A percentile compares a stretch with the other conserved stretches of the same genome.
phyloP scores from a whole-genome alignment of 1,140 invertebrate genomes.

The Polyergus mexicanus region DNA sequence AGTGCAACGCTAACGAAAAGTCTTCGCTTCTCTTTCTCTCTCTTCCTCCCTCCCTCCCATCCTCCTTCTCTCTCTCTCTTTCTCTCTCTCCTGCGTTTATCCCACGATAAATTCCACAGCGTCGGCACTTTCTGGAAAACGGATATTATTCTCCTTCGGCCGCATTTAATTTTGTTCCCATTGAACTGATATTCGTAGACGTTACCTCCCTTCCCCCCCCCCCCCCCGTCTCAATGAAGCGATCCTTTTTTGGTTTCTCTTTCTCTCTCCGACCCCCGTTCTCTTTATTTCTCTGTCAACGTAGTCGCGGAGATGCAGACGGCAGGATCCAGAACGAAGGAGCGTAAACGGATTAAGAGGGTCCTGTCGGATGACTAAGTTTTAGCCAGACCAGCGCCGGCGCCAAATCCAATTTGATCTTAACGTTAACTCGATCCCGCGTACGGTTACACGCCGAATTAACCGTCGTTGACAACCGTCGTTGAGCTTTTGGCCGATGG shows the following conservation, averaged over 20 bases:
- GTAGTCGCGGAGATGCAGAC: conserved; percentile 67
- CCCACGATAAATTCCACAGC: not conserved
- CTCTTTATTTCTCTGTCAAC: conserved; percentile 69
- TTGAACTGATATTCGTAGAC: conserved; percentile 41
- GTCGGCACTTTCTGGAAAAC: conserved; percentile 46
- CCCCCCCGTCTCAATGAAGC: conserved; percentile 16
- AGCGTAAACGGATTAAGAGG: conserved; percentile 81
- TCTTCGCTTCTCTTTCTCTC: not conserved
- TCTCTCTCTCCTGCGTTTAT: not conserved
- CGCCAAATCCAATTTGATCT: conserved; percentile 83
- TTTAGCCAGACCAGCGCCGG: conserved; percentile 78
- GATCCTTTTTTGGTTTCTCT: conserved; percentile 19
- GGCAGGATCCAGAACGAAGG: conserved; percentile 72
- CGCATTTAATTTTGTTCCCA: conserved; percentile 37
- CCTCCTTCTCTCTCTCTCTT: not conserved
- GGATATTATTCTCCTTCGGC: conserved; percentile 52
- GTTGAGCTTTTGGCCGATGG: conserved; percentile 42
- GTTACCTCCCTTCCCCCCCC: too few relatives aligned
- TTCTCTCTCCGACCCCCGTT: not conserved
- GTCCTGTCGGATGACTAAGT: conserved; percentile 83
- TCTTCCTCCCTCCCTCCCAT: not conserved
- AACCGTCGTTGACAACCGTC: conserved; percentile 72
- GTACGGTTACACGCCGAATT: conserved; percentile 83
- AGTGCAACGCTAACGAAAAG: not conserved
- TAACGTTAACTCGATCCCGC: conserved; percentile 82